phyloP scores from a whole-genome alignment of 64 coral and sea anemone genomes.

The Platygyra sinensis region DNA sequence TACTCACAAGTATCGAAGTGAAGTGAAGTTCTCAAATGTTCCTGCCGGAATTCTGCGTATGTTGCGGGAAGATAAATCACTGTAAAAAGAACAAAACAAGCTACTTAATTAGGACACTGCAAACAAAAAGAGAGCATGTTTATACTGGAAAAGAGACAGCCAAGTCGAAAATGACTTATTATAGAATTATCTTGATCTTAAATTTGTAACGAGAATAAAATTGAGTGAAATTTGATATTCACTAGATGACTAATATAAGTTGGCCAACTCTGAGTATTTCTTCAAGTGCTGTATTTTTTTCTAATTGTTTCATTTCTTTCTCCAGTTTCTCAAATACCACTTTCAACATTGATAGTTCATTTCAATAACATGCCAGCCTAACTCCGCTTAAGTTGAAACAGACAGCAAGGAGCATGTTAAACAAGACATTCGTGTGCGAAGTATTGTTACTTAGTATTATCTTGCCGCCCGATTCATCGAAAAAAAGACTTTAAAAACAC shows the following conservation, averaged over 20 bases:
- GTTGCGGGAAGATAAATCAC: slow-evolving; percentile 77
- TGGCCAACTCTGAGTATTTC: no score
- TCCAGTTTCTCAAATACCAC: not conserved
- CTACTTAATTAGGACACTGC: not conserved
- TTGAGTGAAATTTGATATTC: not conserved
- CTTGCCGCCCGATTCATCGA: no score
- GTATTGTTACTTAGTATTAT: no score
- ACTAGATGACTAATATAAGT: not conserved
- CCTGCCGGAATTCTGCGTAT: slow-evolving; percentile 74
- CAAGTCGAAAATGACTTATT: not conserved
- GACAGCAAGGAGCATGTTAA: no score
- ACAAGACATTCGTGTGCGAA: no score
- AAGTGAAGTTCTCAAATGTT: slow-evolving; percentile 79
- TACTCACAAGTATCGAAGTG: slow-evolving; percentile 85
- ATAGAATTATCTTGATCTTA: not conserved
- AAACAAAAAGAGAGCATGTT: not conserved
- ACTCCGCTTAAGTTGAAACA: not conserved
- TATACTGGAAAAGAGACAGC: not conserved
- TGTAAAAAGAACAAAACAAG: slow-evolving; percentile 24
- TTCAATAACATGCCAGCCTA: not conserved
- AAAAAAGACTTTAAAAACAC: no score
- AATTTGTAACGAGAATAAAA: not conserved
- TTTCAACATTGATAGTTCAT: not conserved
- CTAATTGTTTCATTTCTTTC: not conserved
- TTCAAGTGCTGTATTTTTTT: no score